Evolutionary conservation across 2,888 invertebrate genomes (phyloP), one percentile per base, ranked within the genome.

Genomic region (Epirrhoe alternata): DNA sequence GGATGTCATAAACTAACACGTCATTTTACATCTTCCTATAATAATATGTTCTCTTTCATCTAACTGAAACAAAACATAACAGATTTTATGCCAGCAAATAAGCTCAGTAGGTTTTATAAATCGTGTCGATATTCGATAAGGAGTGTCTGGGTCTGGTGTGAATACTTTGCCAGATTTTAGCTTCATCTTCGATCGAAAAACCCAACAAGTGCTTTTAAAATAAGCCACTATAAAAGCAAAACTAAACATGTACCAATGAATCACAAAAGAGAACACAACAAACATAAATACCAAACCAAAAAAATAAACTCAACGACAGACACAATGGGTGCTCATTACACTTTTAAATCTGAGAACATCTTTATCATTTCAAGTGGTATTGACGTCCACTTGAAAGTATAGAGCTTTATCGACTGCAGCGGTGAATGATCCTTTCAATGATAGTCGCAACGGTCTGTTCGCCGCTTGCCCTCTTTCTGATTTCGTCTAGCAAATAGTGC

Each of bases 321-420:
- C 49, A 67, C 66, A 66, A 69, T 69, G 55, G 65, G 51, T 38
- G 52, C 68, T 65, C 68, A 69, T 69, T 65, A 69, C 59, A 65
- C 57, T 61, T 64, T 64, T 57, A 64, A 64, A 68, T 61, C 57
- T 56, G 56, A 33, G 64, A 64, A 68, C 58, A 68, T 64, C 67
- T 67, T 64, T 61, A 71, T 64, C 63, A 66, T 61, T 56, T 50
- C 60, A 61, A 68, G 67, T 64, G 56, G 59, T 38, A 65, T 67
- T 35, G 68, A 68, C 47, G 57, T 69, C 65, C 17, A 67, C 64
- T 52, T 54, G 12, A 62, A 61, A 53, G 49, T 38, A 57, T 24
- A 33, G 52, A 16, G 10, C 16, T 55, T 12, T 61, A 51, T 56
- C 50, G 50, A 16, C 59, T 53, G 53, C 31, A 61, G 38, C 56